These are phyloP conservation scores for Dexiosoma caninum DNA, from an alignment of 2,888 invertebrate species.

Conservation along the genomic window DNA sequence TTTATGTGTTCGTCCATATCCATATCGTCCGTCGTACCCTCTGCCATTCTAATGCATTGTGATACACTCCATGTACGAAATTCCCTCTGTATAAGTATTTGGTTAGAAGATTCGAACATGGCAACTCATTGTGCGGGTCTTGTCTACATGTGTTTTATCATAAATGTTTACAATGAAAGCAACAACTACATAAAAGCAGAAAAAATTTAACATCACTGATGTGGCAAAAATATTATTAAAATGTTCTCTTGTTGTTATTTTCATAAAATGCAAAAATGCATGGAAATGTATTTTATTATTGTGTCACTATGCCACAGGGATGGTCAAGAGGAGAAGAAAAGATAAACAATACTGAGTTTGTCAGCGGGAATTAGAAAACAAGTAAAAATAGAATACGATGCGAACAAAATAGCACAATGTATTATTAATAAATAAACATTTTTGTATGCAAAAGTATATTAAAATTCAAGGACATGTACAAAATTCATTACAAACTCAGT, in stretches of 20 bases:
- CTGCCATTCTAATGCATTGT: slow-evolving; percentile 37
- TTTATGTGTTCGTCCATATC: background rate
- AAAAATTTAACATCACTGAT: slow-evolving; percentile 55
- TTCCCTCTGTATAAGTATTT: background rate
- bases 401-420: background rate
- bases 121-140: slow-evolving; percentile 14
- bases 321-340: too few species aligned
- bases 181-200: background rate
- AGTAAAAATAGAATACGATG: slow-evolving; percentile 12
- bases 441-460: slow-evolving; percentile 26
- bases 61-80: slow-evolving; percentile 9
- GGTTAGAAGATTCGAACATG: background rate
- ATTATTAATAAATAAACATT: slow-evolving; percentile 14
- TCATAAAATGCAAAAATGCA: slow-evolving; percentile 12
- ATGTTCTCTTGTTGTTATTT: background rate
- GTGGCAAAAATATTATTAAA: slow-evolving; percentile 56
- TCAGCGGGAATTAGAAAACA: background rate
- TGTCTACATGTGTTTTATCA: slow-evolving; percentile 31
- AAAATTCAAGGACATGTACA: slow-evolving; percentile 35
- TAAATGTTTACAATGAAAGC: slow-evolving; percentile 38
- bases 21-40: background rate
- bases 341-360: too few species aligned
- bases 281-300: slow-evolving; percentile 31
- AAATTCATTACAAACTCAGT: slow-evolving; percentile 9
- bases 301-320: slow-evolving; percentile 3